These are phyloP conservation scores for Eupleurogrammus muticus DNA, from an alignment of 2,797 vertebrate species.

Conservation along the genomic window DNA sequence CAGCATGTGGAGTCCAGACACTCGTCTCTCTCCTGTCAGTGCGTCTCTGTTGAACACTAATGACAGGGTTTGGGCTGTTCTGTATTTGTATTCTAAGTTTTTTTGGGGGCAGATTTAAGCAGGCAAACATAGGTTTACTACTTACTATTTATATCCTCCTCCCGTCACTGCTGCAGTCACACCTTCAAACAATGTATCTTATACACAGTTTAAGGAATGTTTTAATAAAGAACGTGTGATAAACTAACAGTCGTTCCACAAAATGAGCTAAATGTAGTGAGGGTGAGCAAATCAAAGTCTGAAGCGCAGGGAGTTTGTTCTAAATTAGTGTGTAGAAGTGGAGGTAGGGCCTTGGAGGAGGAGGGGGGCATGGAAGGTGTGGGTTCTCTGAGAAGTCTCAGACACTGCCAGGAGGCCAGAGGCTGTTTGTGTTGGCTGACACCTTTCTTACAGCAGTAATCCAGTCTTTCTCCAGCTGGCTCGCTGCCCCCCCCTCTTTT, in stretches of 20 bases:
- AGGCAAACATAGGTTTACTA: neutral
- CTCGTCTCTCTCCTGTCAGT: conserved; percentile 60
- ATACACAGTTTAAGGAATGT: neutral
- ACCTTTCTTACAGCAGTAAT: conserved; percentile 80
- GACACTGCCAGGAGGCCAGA: conserved; percentile 62
- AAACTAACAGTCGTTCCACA: no score
- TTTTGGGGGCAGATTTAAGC: neutral
- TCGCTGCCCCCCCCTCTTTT: conserved; percentile 48
- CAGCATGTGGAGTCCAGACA: conserved; percentile 71
- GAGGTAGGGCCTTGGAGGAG: neutral
- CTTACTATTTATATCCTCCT: neutral
- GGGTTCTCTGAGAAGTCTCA: conserved; percentile 65
- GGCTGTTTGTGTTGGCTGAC: conserved; percentile 81
- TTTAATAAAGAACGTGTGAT: neutral
- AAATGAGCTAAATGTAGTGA: neutral
- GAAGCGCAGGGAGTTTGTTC: conserved; percentile 19
- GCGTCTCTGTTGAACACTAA: conserved; percentile 24
- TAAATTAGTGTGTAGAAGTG: conserved; percentile 35
- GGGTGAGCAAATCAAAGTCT: conserved; percentile 7
- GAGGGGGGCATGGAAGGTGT: conserved; percentile 49
- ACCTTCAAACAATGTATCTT: neutral
- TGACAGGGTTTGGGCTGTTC: conserved; percentile 38
- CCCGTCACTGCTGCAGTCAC: neutral
- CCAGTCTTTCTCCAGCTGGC: conserved; percentile 79
- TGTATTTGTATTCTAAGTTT: neutral